Evolutionary conservation across 2,888 invertebrate species (phyloP).

Genomic region (Bhutanitis thaidina): DNA sequence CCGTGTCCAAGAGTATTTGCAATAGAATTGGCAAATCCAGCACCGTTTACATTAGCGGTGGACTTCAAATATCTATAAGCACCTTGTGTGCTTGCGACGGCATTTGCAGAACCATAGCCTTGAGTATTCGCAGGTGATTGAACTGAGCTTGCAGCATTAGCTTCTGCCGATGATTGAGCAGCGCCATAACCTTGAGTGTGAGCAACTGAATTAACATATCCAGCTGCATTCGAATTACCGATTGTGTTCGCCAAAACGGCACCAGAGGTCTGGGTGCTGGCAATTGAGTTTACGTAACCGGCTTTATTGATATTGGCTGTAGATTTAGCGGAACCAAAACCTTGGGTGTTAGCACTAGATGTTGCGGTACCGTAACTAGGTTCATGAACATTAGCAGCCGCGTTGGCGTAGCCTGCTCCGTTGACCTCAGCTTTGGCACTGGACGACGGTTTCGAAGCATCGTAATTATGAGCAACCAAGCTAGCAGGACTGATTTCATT

Average conservation of each 20-base stretch:
- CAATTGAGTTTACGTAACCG: too few relatives aligned
- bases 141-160: conserved; percentile 24
- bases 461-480: conserved; percentile 18
- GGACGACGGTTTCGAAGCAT: conserved; percentile 22
- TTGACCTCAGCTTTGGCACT: too few relatives aligned
- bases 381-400: too few relatives aligned
- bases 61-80: conserved; percentile 29
- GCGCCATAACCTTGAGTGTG: conserved; percentile 32
- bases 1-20: conserved; percentile 16
- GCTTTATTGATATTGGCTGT: too few relatives aligned
- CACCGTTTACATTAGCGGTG: conserved; percentile 31
- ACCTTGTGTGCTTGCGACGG: conserved; percentile 30
- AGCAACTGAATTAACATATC: conserved; percentile 43
- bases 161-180: conserved; percentile 35
- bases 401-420: too few relatives aligned
- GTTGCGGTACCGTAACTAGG: too few relatives aligned
- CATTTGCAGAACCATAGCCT: conserved; percentile 45
- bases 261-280: too few relatives aligned
- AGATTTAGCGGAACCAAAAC: too few relatives aligned
- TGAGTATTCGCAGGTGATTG: conserved; percentile 43
- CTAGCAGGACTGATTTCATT: conserved; percentile 8
- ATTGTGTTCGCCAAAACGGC: too few relatives aligned
- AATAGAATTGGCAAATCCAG: conserved; percentile 26
- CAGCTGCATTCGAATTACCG: too few relatives aligned
- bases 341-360: too few relatives aligned